Evolutionary conservation across 2,888 invertebrate genomes (phyloP).

Genomic region (Pachliopta kotzebuea): DNA sequence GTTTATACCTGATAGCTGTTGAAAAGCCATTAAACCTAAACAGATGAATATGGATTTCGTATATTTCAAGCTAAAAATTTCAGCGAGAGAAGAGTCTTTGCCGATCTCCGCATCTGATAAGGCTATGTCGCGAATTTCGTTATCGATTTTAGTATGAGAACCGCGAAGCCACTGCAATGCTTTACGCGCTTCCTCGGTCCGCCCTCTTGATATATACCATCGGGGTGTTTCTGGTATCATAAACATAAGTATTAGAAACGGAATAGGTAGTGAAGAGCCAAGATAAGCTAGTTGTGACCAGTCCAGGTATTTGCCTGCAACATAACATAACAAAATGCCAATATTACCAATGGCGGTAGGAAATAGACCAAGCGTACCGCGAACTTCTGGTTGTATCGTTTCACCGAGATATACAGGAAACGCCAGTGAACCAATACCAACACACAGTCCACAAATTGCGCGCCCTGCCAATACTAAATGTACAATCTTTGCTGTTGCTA

Average conservation of each 20-base stretch:
- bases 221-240: conserved; percentile 96
- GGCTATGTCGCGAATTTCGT: conserved; percentile 88
- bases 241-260: conserved; percentile 90
- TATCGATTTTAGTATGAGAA: conserved; percentile 86
- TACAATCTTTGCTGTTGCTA: conserved; percentile 86
- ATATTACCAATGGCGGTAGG: conserved; percentile 94
- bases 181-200: conserved; percentile 87
- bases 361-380: conserved; percentile 92
- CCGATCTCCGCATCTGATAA: conserved; percentile 85
- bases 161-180: conserved; percentile 93
- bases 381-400: conserved; percentile 94
- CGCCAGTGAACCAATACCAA: conserved; percentile 92
- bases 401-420: conserved; percentile 96
- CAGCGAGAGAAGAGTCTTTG: conserved; percentile 81
- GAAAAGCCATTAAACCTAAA: conserved; percentile 95
- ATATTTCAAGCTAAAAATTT: conserved; percentile 86
- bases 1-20: conserved; percentile 96
- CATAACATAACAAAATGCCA: conserved; percentile 89
- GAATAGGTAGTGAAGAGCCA: conserved; percentile 87
- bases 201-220: conserved; percentile 91
- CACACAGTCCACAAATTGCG: conserved; percentile 91
- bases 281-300: conserved; percentile 92
- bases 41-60: conserved; percentile 90
- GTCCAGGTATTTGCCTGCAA: conserved; percentile 88
- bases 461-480: conserved; percentile 89